phyloP scores from a whole-genome alignment of 2,113 vertebrate species.

The Camelus dromedarius region DNA sequence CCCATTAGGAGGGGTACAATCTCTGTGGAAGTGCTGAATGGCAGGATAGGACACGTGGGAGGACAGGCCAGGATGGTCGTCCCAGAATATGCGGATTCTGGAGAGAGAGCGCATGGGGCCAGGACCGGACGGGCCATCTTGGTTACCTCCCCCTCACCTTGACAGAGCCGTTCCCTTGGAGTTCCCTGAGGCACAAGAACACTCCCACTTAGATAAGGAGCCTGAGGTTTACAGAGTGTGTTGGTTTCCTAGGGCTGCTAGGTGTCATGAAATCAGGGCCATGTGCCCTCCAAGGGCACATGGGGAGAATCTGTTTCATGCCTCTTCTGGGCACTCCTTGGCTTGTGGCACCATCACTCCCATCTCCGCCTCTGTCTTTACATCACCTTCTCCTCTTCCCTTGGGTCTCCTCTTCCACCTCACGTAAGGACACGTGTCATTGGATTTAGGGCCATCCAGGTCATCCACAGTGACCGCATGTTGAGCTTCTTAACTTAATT shows the following conservation, averaged over 20 bases:
- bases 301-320: not conserved
- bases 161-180: not conserved
- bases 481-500: not conserved
- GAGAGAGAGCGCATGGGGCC: not conserved
- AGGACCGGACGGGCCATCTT: rapidly evolving
- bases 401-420: not conserved
- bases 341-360: not conserved
- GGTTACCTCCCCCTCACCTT: not conserved
- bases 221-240: rapidly evolving
- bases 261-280: not conserved
- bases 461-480: not conserved
- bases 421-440: not conserved
- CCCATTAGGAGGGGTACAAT: not conserved
- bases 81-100: not conserved
- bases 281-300: not conserved
- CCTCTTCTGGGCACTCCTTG: too few relatives aligned
- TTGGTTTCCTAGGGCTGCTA: not conserved
- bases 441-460: not conserved
- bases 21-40: not conserved
- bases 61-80: too few relatives aligned
- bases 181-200: too few relatives aligned
- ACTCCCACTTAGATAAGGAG: not conserved
- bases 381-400: rapidly evolving
- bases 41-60: rapidly evolving
- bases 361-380: too few relatives aligned